Base-by-base conservation (phyloP, 1,140 invertebrate genomes). In the Leptinotarsa undecemlineata region DNA sequence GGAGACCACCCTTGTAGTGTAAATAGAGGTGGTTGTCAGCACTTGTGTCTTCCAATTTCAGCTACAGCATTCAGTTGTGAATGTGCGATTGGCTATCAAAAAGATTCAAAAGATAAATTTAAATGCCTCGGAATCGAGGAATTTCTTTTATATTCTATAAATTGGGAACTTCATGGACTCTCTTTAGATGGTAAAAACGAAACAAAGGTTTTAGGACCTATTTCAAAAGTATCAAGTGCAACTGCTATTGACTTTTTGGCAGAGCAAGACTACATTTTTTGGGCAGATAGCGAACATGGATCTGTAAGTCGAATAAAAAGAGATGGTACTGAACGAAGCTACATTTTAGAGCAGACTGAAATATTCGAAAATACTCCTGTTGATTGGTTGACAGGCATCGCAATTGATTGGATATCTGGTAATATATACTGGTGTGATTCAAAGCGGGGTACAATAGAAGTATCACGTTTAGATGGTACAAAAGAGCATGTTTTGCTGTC, bases 401-500 rank as follows among this genome's bases (percentile, higher is more conserved):
- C 95, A 0, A 88, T 96, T 23, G 96, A 97, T 85, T 96, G 94
- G 94, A 88, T 94, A 21, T 92, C 93, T 14, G 88, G 92, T 33
- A 97, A 97, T 85, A 88, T 98, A 48, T 98, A 96, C 84, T 97
- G 95, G 95, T 92, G 93, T 66, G 95, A 97, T 83, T 93, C 93
- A 2, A 92, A 93, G 21, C 91, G 95, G 4, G 93, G 93, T 83
- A 89, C 95, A 11, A 94, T 98, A 64, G 94, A 96, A 86, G 95
- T 97, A 3, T 88, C 93, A 0, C 87, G 92, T 20, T 83, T 96
- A 8, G 92, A 96, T 85, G 96, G 96, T 4, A 88, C 88, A 0
- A 90, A 91, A 80, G 87, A 95, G 42, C 95, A 94, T 85, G 92
- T 95, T 26, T 86, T 96, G 4, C 86, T 95, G 13, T 90, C 91